phyloP scores from a whole-genome alignment of 2,113 vertebrate genomes.

The Caranx ignobilis region DNA sequence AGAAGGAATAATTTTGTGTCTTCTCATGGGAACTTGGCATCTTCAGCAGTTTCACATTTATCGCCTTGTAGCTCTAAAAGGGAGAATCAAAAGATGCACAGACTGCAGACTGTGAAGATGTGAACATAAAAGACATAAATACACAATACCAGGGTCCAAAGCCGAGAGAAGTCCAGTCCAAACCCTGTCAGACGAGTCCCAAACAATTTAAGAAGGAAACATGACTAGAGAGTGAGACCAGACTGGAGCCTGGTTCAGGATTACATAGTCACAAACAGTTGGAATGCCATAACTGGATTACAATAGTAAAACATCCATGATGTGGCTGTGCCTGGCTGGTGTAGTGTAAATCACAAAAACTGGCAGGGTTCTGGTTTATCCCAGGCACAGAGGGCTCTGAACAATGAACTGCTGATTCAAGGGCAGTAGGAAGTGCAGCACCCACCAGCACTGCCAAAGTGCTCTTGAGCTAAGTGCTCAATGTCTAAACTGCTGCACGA shows the following conservation, averaged over 20 bases:
- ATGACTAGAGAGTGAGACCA: constrained; percentile 16
- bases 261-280: constrained; percentile 30
- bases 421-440: constrained; percentile 22
- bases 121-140: constrained; percentile 7
- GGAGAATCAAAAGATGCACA: constrained; percentile 19
- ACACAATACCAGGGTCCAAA: constrained; percentile 19
- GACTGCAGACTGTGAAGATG: constrained; percentile 8
- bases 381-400: constrained; percentile 24
- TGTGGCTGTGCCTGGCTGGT: not conserved
- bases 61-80: constrained; percentile 14
- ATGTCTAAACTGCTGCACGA: constrained; percentile 7
- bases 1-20: constrained; percentile 15
- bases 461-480: constrained; percentile 43
- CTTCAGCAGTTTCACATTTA: constrained; percentile 27
- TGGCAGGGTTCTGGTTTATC: constrained; percentile 31
- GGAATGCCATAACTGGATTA: constrained; percentile 42
- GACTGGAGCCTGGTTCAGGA: constrained; percentile 18
- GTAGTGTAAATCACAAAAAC: constrained; percentile 29
- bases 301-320: constrained; percentile 10
- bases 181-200: constrained; percentile 19
- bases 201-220: constrained; percentile 14
- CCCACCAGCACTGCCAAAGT: constrained; percentile 39
- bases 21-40: constrained; percentile 35
- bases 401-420: constrained; percentile 31
- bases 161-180: constrained; percentile 4